Conservation (phyloP, 2,888 invertebrate genomes). For the Minunthozetes semirufus region DNA sequence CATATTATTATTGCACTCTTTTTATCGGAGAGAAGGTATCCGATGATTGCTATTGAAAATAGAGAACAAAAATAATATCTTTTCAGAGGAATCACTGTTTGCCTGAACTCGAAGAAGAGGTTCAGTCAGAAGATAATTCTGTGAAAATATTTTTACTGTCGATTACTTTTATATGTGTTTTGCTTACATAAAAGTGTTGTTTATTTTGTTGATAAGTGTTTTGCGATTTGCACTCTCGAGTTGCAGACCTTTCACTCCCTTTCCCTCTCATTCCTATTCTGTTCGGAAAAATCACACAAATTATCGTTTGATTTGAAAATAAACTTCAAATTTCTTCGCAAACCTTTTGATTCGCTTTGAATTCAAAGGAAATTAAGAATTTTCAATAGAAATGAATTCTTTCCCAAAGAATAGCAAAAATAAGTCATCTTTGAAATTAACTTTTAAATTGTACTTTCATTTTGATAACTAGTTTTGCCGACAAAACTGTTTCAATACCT, state of each 20-base stretch:
- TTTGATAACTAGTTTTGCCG: background rate
- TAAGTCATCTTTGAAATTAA: background rate
- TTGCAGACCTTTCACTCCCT: background rate
- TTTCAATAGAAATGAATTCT: too few species aligned
- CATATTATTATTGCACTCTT: conserved; percentile 17
- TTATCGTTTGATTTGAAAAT: background rate
- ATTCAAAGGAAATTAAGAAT: background rate
- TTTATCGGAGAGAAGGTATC: background rate
- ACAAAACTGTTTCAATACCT: background rate
- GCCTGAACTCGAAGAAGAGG: background rate
- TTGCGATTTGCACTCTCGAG: background rate
- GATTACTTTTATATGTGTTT: background rate
- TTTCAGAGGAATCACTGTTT: background rate
- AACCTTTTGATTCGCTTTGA: background rate
- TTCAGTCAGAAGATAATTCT: background rate
- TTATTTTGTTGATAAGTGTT: conserved; percentile 12
- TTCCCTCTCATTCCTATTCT: background rate
- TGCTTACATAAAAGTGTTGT: background rate
- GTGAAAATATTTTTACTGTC: background rate
- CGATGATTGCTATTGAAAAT: background rate
- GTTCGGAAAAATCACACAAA: background rate
- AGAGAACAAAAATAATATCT: background rate
- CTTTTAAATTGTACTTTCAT: background rate
- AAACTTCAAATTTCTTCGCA: background rate
- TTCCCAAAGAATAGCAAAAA: background rate